Conservation (phyloP, 2,888 invertebrate species). For the Agrotis segetum region DNA sequence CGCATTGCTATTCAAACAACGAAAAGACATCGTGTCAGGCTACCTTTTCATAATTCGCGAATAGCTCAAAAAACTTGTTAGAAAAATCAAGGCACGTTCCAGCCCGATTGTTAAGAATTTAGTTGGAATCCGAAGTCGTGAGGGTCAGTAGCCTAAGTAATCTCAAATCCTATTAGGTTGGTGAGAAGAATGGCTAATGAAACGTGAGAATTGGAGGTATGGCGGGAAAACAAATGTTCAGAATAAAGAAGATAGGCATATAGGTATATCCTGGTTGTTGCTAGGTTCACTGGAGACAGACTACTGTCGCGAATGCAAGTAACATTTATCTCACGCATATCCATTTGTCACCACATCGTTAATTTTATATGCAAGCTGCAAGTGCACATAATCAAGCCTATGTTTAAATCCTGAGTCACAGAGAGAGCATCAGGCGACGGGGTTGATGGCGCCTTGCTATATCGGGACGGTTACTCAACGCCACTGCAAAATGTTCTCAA, state of each 20-base stretch:
- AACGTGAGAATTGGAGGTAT: neutral
- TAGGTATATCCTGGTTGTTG: neutral
- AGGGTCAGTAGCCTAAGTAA: conserved; percentile 33
- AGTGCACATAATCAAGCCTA: conserved; percentile 66
- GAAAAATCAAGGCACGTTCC: conserved; percentile 51
- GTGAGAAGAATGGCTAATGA: conserved; percentile 4
- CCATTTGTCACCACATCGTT: conserved; percentile 36
- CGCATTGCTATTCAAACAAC: conserved; percentile 51
- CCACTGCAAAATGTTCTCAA: conserved; percentile 50
- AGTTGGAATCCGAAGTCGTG: conserved; percentile 26
- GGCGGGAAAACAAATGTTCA: too few relatives aligned
- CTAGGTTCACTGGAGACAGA: neutral
- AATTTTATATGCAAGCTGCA: conserved; percentile 65
- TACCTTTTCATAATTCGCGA: conserved; percentile 20
- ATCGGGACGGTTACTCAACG: conserved; percentile 85
- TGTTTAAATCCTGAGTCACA: conserved; percentile 78
- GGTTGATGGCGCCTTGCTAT: conserved; percentile 75
- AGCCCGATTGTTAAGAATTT: conserved; percentile 39
- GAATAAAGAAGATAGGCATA: too few relatives aligned
- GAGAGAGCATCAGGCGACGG: conserved; percentile 72
- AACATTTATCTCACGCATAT: conserved; percentile 1
- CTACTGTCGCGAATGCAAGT: conserved; percentile 23
- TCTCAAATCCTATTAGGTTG: conserved; percentile 16
- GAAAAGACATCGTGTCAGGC: conserved; percentile 17
- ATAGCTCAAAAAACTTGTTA: conserved; percentile 7